Evolutionary conservation across 1,140 invertebrate species (phyloP).

Genomic region (Radopholus similis): DNA sequence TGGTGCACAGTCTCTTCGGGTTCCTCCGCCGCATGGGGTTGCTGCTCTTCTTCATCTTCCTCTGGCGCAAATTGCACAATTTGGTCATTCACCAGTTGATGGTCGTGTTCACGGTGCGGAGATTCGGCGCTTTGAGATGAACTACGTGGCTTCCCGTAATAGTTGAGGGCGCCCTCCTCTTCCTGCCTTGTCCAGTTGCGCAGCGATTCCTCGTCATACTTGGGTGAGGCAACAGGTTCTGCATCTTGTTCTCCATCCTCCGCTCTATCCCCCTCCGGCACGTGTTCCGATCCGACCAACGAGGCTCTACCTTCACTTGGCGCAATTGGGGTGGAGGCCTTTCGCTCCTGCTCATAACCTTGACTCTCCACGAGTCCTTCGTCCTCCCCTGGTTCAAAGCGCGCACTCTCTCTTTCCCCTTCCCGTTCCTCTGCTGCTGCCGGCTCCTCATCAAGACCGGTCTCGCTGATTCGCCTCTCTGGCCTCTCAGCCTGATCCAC

Average conservation of each 20-base stretch:
- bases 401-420: background rate
- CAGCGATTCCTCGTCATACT: background rate
- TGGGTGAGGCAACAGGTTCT: background rate
- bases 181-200: no score
- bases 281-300: no score
- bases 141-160: no score
- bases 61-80: background rate
- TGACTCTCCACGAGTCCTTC: background rate
- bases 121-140: no score
- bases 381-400: background rate
- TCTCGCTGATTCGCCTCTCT: background rate
- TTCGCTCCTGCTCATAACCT: background rate
- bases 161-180: no score
- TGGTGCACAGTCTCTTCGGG: background rate
- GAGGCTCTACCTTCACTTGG: no score
- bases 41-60: background rate
- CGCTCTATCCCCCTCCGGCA: background rate
- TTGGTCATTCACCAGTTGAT: no score
- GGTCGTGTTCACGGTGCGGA: no score
- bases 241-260: background rate
- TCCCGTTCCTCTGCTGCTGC: background rate
- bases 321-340: no score
- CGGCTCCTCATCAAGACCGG: background rate
- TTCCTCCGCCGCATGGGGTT: background rate
- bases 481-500: background rate